Conservation (phyloP, 2,113 vertebrate species). For the Heterotilapia buettikoferi region DNA sequence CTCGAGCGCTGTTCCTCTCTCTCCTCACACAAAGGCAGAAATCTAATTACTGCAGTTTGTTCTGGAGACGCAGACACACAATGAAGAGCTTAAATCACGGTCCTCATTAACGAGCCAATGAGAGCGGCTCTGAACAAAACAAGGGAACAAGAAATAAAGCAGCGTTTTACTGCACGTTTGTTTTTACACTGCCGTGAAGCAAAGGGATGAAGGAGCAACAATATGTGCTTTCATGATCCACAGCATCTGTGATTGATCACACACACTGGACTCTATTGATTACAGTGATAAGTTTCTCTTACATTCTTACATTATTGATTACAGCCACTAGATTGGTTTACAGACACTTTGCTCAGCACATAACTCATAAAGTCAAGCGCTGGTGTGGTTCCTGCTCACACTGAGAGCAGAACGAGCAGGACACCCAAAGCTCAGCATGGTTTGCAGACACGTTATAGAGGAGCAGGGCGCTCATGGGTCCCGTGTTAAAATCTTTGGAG, state of each 20-base stretch:
- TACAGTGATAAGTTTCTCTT: neutral
- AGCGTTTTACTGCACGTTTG: neutral
- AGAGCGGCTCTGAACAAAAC: neutral
- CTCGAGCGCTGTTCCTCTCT: neutral
- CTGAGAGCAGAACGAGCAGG: neutral
- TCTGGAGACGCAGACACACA: neutral
- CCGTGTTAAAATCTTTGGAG: neutral
- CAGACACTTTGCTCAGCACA: neutral
- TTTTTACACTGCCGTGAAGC: neutral
- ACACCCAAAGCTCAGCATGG: neutral
- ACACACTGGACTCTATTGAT: neutral
- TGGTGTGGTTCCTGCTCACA: neutral
- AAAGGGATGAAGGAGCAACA: neutral
- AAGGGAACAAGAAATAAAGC: neutral
- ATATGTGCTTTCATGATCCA: neutral
- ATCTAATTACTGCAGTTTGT: slow-evolving; percentile 24
- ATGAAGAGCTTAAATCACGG: neutral
- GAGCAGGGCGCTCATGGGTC: neutral
- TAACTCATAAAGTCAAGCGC: neutral
- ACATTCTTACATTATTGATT: neutral
- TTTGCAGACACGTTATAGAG: neutral
- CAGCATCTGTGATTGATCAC: neutral
- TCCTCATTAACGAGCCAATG: neutral
- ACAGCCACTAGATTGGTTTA: neutral
- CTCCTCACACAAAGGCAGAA: neutral